phyloP scores from a whole-genome alignment of 2,797 vertebrate genomes.

The Acanthornis magna region DNA sequence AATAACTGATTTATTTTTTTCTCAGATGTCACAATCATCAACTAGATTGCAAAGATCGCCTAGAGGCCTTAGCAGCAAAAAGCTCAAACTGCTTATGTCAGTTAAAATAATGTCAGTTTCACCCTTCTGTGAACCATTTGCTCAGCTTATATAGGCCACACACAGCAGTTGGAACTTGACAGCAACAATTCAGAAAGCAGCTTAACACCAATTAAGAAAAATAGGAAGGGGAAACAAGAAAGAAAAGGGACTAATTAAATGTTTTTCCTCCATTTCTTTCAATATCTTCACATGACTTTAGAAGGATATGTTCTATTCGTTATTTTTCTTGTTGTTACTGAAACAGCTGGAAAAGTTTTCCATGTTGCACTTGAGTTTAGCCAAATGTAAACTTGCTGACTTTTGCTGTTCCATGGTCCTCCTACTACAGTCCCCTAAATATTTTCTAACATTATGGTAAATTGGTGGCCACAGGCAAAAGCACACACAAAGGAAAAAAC shows the following conservation, averaged over 20 bases:
- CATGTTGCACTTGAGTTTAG: background rate
- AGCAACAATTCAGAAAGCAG: background rate
- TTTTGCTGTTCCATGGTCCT: background rate
- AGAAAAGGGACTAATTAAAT: background rate
- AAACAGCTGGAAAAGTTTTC: background rate
- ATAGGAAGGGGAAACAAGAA: background rate
- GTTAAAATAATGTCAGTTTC: background rate
- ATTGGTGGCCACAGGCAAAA: background rate
- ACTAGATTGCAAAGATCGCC: background rate
- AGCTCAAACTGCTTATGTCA: background rate
- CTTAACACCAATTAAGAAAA: background rate
- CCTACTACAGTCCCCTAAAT: background rate
- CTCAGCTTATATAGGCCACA: background rate
- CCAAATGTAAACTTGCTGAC: background rate
- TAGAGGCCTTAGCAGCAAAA: background rate
- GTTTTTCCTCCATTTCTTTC: background rate
- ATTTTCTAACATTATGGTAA: background rate
- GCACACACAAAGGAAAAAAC: background rate
- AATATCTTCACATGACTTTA: background rate
- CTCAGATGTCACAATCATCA: background rate
- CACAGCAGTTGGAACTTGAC: background rate
- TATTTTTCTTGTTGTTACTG: background rate
- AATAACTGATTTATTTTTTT: background rate
- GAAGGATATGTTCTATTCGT: background rate
- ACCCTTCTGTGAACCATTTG: background rate